Evolutionary conservation across 30 jellyfish, hydroid and myxozoan species (phyloP).

Genomic region (Mastigias papua): DNA sequence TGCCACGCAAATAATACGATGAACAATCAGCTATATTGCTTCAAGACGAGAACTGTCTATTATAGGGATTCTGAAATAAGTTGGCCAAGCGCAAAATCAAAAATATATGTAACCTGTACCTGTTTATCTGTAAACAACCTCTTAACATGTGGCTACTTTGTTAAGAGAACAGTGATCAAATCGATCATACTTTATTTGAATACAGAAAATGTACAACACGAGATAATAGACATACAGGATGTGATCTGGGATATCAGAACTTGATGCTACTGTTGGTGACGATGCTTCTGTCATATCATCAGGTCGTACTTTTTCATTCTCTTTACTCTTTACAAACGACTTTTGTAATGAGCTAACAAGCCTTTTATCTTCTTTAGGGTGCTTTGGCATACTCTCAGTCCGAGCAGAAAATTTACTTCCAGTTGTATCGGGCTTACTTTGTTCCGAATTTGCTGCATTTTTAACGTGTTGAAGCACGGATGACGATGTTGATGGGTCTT

Average conservation of each 20-base stretch:
- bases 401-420: neutral
- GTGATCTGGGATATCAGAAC: slow-evolving; percentile 92
- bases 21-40: no score
- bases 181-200: no score
- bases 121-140: no score
- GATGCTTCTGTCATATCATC: slow-evolving; percentile 54
- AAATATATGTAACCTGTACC: no score
- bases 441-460: slow-evolving; percentile 3
- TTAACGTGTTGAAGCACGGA: slow-evolving; percentile 32
- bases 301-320: slow-evolving; percentile 15
- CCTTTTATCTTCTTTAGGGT: neutral
- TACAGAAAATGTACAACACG: neutral
- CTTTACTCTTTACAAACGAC: slow-evolving; percentile 1
- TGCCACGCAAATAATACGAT: no score
- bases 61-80: no score
- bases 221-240: slow-evolving; percentile 63
- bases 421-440: neutral
- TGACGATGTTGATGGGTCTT: slow-evolving; percentile 71
- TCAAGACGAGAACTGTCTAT: no score
- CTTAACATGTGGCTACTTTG: no score
- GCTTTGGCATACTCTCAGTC: slow-evolving; percentile 2
- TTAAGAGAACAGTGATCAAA: no score
- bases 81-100: no score
- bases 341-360: neutral
- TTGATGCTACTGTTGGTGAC: slow-evolving; percentile 94